Evolutionary conservation across 2,797 vertebrate genomes (phyloP).

Genomic region (Fundulus diaphanus): DNA sequence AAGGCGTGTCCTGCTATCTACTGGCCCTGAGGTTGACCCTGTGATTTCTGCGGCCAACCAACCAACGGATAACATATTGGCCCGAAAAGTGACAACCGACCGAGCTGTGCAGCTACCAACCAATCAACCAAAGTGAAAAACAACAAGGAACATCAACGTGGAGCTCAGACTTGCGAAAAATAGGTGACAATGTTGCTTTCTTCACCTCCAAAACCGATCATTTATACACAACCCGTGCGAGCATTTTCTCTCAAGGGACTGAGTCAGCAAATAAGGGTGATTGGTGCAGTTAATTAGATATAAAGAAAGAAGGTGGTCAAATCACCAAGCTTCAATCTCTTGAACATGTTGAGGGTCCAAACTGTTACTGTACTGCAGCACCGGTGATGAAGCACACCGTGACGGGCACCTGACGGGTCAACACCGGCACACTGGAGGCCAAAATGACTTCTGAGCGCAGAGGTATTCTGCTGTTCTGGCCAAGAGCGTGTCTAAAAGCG

Average conservation of each 20-base stretch:
- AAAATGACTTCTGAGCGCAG: constrained; percentile 47
- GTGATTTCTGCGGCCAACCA: constrained; percentile 46
- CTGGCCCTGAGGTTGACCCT: constrained; percentile 40
- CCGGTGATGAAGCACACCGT: constrained; percentile 40
- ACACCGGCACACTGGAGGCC: constrained; percentile 33
- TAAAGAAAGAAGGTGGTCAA: background rate
- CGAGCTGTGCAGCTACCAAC: constrained; percentile 23
- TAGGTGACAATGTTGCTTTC: no score
- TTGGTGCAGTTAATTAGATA: no score
- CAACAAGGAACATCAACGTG: no score
- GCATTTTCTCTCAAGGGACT: constrained; percentile 11
- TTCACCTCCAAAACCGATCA: no score
- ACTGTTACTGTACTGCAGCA: constrained; percentile 32
- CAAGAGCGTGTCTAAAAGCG: constrained; percentile 49
- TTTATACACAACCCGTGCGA: no score
- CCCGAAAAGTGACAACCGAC: constrained; percentile 31
- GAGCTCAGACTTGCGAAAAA: no score
- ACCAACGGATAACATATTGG: constrained; percentile 51
- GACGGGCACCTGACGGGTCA: constrained; percentile 24
- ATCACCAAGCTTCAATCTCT: constrained; percentile 28
- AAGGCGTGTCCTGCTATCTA: constrained; percentile 31
- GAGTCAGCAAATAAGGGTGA: no score
- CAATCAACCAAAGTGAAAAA: constrained; percentile 4
- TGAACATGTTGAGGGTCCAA: constrained; percentile 5
- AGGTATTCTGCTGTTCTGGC: constrained; percentile 57